These are phyloP conservation scores for Sapajus apella DNA, from an alignment of 2,113 vertebrate genomes.

Conservation along the genomic window DNA sequence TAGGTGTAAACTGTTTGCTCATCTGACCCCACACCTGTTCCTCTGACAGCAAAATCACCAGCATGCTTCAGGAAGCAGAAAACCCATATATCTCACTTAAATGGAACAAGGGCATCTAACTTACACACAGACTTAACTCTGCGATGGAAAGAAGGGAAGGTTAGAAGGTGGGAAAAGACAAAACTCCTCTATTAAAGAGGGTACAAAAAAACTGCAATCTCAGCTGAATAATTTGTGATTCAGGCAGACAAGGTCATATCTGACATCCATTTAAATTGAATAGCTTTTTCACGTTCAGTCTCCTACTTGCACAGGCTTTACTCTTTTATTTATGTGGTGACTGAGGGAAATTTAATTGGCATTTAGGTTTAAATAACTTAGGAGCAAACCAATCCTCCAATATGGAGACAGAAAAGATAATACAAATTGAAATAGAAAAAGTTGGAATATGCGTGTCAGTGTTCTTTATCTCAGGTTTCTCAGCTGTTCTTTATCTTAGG, in stretches of 20 bases:
- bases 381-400: constrained; percentile 46
- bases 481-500: constrained; percentile 48
- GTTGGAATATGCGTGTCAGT: neutral
- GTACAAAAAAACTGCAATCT: neutral
- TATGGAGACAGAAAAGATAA: constrained; percentile 39
- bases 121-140: neutral
- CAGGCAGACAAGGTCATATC: constrained; percentile 63
- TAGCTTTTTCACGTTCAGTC: constrained; percentile 42
- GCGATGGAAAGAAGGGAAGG: neutral
- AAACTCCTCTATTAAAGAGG: neutral
- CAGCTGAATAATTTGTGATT: constrained; percentile 32
- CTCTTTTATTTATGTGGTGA: constrained; percentile 59
- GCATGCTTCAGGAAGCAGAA: neutral
- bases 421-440: constrained; percentile 27
- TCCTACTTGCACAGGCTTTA: constrained; percentile 40
- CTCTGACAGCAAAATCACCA: neutral
- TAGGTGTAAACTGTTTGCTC: neutral
- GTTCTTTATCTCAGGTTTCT: constrained; percentile 54
- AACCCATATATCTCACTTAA: constrained; percentile 27
- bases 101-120: neutral
- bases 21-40: neutral
- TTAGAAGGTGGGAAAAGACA: neutral
- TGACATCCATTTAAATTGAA: constrained; percentile 60
- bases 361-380: constrained; percentile 58
- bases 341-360: constrained; percentile 1